These are phyloP conservation scores for Lophotis ruficrista DNA, from an alignment of 2,113 vertebrate genomes.

Conservation along the genomic window DNA sequence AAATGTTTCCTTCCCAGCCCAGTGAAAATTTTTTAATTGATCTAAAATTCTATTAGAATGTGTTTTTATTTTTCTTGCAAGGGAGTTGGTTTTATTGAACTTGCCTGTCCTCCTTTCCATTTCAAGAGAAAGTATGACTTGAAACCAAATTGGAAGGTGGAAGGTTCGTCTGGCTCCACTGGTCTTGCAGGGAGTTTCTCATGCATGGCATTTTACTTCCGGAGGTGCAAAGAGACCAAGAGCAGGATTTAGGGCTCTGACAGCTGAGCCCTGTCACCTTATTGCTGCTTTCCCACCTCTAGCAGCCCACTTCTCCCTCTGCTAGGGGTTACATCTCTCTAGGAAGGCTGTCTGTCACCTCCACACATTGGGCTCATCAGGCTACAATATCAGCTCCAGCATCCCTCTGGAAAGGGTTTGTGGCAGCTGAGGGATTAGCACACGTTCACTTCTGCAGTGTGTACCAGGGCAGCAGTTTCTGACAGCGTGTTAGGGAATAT, in stretches of 20 bases:
- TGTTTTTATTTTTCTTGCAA: background rate
- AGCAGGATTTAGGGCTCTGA: background rate
- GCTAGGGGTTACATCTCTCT: background rate
- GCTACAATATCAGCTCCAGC: background rate
- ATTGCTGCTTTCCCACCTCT: background rate
- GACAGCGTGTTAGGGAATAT: background rate
- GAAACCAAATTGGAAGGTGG: background rate
- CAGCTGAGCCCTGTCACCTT: background rate
- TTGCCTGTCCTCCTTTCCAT: background rate
- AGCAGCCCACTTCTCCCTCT: background rate
- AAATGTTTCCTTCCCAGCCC: background rate
- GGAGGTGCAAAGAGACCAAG: background rate
- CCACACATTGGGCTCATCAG: rapidly evolving
- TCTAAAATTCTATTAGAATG: background rate
- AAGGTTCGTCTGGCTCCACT: rapidly evolving
- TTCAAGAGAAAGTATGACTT: background rate
- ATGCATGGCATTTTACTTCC: background rate
- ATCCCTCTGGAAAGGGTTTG: background rate
- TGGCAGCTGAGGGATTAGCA: background rate
- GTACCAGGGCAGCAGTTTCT: background rate
- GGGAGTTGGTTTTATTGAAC: background rate
- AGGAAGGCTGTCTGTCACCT: background rate
- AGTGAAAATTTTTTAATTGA: background rate
- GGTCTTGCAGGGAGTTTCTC: background rate
- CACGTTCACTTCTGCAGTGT: background rate